phyloP scores from a whole-genome alignment of 2,888 invertebrate species.

The Cantharis rustica region DNA sequence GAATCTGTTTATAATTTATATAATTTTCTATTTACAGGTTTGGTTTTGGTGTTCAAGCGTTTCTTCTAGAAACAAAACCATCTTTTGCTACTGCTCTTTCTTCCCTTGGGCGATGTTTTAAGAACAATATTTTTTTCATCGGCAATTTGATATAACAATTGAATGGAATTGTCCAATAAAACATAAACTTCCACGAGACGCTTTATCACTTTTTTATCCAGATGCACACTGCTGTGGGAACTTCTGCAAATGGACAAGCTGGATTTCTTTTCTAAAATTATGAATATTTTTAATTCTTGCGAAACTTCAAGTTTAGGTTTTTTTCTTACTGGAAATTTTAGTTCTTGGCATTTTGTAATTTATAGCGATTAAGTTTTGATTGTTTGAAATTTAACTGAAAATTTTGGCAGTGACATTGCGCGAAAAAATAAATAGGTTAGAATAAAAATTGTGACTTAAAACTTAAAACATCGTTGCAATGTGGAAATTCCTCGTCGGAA shows the following conservation, averaged over 20 bases:
- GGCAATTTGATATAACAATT: not conserved
- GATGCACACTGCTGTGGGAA: not conserved
- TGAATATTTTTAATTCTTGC: not conserved
- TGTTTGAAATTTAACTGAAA: not conserved
- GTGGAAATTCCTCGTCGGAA: no score
- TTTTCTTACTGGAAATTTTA: not conserved
- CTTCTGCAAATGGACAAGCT: not conserved
- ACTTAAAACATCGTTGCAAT: no score
- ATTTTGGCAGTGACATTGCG: not conserved
- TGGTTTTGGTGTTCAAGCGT: not conserved
- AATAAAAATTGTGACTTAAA: no score
- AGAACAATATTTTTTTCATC: not conserved
- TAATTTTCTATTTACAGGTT: not conserved
- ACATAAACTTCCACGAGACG: not conserved
- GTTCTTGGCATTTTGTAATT: not conserved
- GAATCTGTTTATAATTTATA: not conserved
- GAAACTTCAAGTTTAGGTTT: not conserved
- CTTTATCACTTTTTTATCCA: not conserved
- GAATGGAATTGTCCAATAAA: not conserved
- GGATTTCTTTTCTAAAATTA: not conserved
- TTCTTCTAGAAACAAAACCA: not conserved
- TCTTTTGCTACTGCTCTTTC: not conserved
- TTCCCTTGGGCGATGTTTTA: not conserved
- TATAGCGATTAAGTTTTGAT: not conserved
- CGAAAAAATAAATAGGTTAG: not conserved